Base-by-base conservation (phyloP, 2,797 vertebrate genomes). In the Pipistrellus pygmaeus region DNA sequence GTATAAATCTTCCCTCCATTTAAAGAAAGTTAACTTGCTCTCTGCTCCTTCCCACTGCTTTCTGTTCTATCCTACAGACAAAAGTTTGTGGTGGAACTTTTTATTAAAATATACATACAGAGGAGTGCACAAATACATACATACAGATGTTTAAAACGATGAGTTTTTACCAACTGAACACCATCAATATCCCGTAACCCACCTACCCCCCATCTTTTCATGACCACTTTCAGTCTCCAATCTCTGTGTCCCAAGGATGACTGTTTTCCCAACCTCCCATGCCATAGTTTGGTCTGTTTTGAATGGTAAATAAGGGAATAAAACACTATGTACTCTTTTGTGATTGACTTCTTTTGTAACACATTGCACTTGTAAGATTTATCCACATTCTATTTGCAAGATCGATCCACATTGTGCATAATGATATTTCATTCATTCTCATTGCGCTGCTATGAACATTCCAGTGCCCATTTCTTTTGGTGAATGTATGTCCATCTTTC, bases 371-470 rank as follows among this genome's bases (percentile, higher is more conserved):
- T 66, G 2, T 27, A 75, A 88, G 35, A 21, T 71, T 38, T 48
- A 60, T 48, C 44, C 35, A 77, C 44, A n/a, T 77, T 25, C 44
- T 44, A 44, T 44, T 64, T 85, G 7, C 21, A 44, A 48, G 23
- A 21, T 38, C 46, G 10, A 53, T 53, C 46, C 38, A 75, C 3
- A 32, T 18, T 46, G 2, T 17, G 13, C 5, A 6, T 41, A 71
- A 57, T n/a, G 55, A 60, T 41, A 75, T 46, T 95, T 88, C 13
- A 76, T n/a, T 93, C n/a, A 73, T 68, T 90, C n/a, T 82, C 8
- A 60, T 30, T 81, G 51, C 1, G 30, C 11, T 55, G 6, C 41
- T 68, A 14, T 68, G 48, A 60, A 41, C 41, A 48, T n/a, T 82
- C 13, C 4, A 8, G 21, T 11, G n/a, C 13, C 55, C 27, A 35